phyloP scores from a whole-genome alignment of 2,797 vertebrate species.

The Mormyrops attenuatus region DNA sequence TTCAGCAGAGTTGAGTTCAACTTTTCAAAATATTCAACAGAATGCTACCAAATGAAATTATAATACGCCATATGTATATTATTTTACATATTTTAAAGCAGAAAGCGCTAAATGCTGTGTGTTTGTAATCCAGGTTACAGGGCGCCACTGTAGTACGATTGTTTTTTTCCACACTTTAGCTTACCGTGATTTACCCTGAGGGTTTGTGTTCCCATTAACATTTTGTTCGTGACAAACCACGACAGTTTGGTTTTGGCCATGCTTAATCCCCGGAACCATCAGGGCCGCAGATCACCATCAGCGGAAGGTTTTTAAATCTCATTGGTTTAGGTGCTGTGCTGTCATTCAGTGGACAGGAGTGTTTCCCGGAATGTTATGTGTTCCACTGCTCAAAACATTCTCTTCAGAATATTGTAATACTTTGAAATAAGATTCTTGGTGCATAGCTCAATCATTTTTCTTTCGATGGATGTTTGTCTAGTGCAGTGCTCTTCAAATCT shows the following conservation, averaged over 20 bases:
- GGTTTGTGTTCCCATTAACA: constrained; percentile 35
- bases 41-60: background rate
- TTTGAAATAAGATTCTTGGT: background rate
- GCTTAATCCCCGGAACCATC: background rate
- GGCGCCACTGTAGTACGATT: background rate
- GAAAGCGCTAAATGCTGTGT: background rate
- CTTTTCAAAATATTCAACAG: background rate
- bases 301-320: background rate
- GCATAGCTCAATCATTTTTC: background rate
- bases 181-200: background rate
- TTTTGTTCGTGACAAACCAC: constrained; percentile 44
- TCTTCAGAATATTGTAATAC: background rate
- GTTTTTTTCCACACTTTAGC: background rate
- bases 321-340: background rate
- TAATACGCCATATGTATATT: background rate
- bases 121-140: background rate
- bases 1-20: background rate
- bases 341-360: background rate
- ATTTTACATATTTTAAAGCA: background rate
- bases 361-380: background rate
- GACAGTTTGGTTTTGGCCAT: constrained; percentile 1
- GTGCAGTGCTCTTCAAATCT: background rate
- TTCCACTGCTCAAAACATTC: background rate
- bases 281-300: background rate
- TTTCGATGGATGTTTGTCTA: background rate